A percentile compares a stretch with the other conserved stretches of the same genome.
phyloP scores from a whole-genome alignment of 2,888 invertebrate species.

The Tenthredo mesomela region DNA sequence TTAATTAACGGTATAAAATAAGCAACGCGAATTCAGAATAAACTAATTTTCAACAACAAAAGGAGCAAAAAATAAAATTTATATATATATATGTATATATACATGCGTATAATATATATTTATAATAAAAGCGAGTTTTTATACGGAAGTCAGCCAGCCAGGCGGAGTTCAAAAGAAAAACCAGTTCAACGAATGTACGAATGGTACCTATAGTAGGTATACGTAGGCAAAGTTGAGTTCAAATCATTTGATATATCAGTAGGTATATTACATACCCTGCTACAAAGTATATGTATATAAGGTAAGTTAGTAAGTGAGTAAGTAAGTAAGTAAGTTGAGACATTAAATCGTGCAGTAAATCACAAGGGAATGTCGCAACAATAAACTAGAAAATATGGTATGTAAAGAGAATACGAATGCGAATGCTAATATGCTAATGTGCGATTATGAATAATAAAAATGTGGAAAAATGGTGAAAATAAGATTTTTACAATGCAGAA shows the following conservation, averaged over 20 bases:
- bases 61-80: not conserved
- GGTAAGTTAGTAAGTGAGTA: not conserved
- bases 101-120: not conserved
- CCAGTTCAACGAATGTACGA: not conserved
- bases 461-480: not conserved
- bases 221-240: not conserved
- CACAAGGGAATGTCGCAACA: not conserved
- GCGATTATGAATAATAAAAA: not conserved
- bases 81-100: no score
- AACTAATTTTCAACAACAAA: not conserved
- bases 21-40: not conserved
- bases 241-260: not conserved
- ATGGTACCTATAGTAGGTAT: no score
- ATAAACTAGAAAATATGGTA: slow-evolving; percentile 1
- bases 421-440: not conserved
- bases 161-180: not conserved
- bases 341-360: not conserved
- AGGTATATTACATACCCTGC: not conserved
- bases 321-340: not conserved
- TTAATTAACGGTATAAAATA: not conserved
- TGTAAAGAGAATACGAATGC: not conserved
- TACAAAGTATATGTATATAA: not conserved
- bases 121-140: not conserved
- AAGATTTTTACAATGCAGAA: not conserved
- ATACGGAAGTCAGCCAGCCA: not conserved